These are phyloP conservation scores for Chitala chitala DNA, from an alignment of 2,113 vertebrate species.

Conservation along the genomic window DNA sequence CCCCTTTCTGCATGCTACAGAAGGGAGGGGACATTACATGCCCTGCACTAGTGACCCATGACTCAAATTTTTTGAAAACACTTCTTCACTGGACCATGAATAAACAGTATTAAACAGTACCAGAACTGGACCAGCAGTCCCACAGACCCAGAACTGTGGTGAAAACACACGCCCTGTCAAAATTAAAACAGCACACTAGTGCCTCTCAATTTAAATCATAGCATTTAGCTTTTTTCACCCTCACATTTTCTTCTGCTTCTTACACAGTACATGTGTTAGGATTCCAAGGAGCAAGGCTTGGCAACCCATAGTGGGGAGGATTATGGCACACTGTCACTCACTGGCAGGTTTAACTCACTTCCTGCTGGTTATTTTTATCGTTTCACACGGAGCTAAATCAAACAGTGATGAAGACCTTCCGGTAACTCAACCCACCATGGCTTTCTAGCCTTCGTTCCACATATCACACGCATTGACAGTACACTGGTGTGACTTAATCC, in stretches of 20 bases:
- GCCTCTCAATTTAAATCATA: background rate
- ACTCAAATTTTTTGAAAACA: no score
- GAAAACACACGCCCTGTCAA: background rate
- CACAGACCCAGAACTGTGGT: background rate
- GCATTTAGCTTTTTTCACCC: background rate
- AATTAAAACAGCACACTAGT: background rate
- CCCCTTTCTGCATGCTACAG: no score
- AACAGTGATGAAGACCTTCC: background rate
- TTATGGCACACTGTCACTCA: no score
- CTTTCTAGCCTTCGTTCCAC: background rate
- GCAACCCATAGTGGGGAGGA: no score
- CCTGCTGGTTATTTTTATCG: background rate
- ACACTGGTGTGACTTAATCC: background rate
- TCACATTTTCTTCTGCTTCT: background rate
- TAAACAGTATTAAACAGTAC: constrained; percentile 11
- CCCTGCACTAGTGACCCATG: no score
- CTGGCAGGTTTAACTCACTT: background rate
- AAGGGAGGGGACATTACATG: no score
- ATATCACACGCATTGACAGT: background rate
- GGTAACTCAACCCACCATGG: background rate
- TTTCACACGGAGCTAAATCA: background rate
- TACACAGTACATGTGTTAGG: no score
- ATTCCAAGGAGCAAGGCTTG: background rate
- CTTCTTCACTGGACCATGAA: no score
- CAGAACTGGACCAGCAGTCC: background rate